Evolutionary conservation across 2,888 invertebrate species (phyloP).

Genomic region (Nemoura dubitans): DNA sequence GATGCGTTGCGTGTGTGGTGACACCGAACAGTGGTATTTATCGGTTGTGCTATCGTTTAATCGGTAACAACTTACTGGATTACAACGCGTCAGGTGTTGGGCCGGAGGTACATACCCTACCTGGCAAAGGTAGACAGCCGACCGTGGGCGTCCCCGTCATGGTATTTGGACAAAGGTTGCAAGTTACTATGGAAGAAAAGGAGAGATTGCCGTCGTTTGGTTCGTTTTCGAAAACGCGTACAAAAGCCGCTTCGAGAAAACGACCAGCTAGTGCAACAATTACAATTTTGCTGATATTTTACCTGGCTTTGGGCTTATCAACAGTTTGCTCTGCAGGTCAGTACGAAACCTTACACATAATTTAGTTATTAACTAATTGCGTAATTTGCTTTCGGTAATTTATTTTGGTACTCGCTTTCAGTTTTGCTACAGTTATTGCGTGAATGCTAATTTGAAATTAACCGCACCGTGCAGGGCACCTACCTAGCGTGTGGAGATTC

Average conservation of each 20-base stretch:
- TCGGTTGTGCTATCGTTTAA: not conserved
- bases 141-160: conserved; percentile 42
- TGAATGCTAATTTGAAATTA: not conserved
- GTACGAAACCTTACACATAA: not conserved
- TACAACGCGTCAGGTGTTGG: conserved; percentile 30
- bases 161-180: conserved; percentile 42
- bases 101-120: conserved; percentile 3
- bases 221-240: not conserved
- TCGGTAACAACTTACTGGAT: not conserved
- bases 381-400: not conserved
- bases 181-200: conserved; percentile 37
- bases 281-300: conserved; percentile 14
- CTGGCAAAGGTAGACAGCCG: conserved; percentile 22
- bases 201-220: conserved; percentile 21
- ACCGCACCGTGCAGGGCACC: not conserved
- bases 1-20: not conserved
- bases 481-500: not conserved
- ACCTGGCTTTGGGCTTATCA: not conserved
- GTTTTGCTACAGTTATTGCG: not conserved
- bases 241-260: not conserved
- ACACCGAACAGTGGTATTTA: not conserved
- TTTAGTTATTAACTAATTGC: not conserved
- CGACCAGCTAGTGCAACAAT: not conserved
- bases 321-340: conserved; percentile 32
- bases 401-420: not conserved